Evolutionary conservation across 2,113 vertebrate species (phyloP), one percentile per base, ranked within the genome.

Genomic region (Camelus dromedarius): DNA sequence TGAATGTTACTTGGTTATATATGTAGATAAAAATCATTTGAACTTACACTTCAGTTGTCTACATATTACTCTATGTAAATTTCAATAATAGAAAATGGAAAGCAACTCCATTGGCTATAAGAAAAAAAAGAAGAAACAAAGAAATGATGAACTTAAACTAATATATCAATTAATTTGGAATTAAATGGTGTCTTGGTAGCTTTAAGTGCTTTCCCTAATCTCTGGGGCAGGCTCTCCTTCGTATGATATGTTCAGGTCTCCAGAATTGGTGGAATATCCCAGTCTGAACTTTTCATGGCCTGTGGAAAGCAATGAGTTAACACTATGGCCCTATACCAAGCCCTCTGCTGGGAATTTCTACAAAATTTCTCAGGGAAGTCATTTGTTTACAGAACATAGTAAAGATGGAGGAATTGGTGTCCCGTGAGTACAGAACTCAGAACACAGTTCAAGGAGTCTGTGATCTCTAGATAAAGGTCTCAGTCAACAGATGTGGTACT

Each of bases 361-460:
- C 32, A 38, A 93, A 77, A 42, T 69, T 52, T 62, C 54, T 75
- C 12, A 38, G 42, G 48, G 13, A 86, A 93, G 69, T 54, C 2
- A 46, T 56, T 67, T 85, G 72, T 86, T 86, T 93, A 89, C 12
- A 58, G 50, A 93, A 7, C 26, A 9, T 72, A 30, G 9, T 3
- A 20, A 8, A 89, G 13, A 32, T 80, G 10, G 18, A 85, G 15
- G 20, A 79, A 69, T 42, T 16, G 4, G 4, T 81, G 42, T 81
- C 20, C 73, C 90, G 35, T 46, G 38, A 80, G 85, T 69, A 42
- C 38, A 96, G 86, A 93, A 15, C 38, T 85, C 80, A 93, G 28
- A 81, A 66, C 38, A 60, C 24, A 69, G 20, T 38, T 75, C 80
- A 73, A 60, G 48, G 38, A 67, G n/a, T 77, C 56, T 69, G 56